These are phyloP conservation scores for Drosophila littoralis DNA, from an alignment of 1,140 invertebrate species.

Conservation along the genomic window DNA sequence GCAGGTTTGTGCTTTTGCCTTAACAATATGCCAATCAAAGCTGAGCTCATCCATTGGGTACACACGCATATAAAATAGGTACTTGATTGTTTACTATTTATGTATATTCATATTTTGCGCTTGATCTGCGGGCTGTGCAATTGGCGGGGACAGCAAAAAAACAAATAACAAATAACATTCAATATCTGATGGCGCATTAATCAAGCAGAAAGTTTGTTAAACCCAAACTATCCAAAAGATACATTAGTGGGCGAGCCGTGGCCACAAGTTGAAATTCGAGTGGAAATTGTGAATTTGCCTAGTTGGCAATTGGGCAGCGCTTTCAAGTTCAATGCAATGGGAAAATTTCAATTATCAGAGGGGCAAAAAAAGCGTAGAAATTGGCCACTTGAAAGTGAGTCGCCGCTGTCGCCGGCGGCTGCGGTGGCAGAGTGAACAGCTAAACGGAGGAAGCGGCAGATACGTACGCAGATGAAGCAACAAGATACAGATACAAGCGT, in stretches of 20 bases:
- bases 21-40: conserved; percentile 22
- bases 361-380: conserved; percentile 28
- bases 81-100: conserved; percentile 25
- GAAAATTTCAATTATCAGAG: conserved; percentile 69
- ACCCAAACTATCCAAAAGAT: conserved; percentile 9
- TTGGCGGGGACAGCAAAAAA: neutral
- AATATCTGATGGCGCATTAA: conserved; percentile 33
- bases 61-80: neutral
- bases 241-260: conserved; percentile 48
- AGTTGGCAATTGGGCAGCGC: conserved; percentile 29
- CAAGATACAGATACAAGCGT: conserved; percentile 32
- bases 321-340: conserved; percentile 76
- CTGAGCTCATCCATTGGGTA: conserved; percentile 39
- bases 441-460: conserved; percentile 41
- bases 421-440: conserved; percentile 35
- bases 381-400: conserved; percentile 66
- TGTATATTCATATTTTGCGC: conserved; percentile 9
- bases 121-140: conserved; percentile 23
- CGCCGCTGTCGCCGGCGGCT: conserved; percentile 54
- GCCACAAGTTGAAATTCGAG: conserved; percentile 52
- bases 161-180: conserved; percentile 1
- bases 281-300: conserved; percentile 44
- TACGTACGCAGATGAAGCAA: conserved; percentile 24
- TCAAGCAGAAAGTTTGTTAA: conserved; percentile 33
- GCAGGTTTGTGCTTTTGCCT: conserved; percentile 10